phyloP scores from a whole-genome alignment of 53 echinoderm and acorn worm species.

The Temnopleurus reevesii region DNA sequence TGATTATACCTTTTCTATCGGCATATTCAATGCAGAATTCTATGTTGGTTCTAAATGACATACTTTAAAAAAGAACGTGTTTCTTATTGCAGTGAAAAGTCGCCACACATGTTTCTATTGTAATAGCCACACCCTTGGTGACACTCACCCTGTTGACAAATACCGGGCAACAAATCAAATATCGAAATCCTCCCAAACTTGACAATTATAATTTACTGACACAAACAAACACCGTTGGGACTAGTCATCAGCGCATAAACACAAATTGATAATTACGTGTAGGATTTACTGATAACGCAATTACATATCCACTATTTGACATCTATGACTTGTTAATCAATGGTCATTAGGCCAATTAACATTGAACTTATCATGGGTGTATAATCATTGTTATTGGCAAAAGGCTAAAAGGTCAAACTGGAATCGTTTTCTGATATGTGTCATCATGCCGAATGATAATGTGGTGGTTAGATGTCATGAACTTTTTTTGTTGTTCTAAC shows the following conservation, averaged over 20 bases:
- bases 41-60: too few species aligned
- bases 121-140: neutral
- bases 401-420: neutral
- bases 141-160: neutral
- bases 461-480: too few species aligned
- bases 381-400: neutral
- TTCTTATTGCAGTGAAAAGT: neutral
- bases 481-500: too few species aligned
- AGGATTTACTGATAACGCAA: neutral
- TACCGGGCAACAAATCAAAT: neutral
- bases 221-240: neutral
- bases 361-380: neutral
- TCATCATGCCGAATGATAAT: too few species aligned
- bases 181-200: neutral
- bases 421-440: too few species aligned
- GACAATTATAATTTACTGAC: neutral
- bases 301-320: neutral
- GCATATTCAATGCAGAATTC: too few species aligned
- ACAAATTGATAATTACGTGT: neutral
- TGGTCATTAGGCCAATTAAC: neutral
- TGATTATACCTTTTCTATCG: too few species aligned
- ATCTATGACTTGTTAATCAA: neutral
- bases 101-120: neutral
- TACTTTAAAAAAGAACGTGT: too few species aligned
- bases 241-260: neutral